Percentiles rank a stretch among this genome's conserved stretches.
These are phyloP conservation scores for Dorcus hopei DNA, from an alignment of 2,888 invertebrate genomes.

Conservation along the genomic window DNA sequence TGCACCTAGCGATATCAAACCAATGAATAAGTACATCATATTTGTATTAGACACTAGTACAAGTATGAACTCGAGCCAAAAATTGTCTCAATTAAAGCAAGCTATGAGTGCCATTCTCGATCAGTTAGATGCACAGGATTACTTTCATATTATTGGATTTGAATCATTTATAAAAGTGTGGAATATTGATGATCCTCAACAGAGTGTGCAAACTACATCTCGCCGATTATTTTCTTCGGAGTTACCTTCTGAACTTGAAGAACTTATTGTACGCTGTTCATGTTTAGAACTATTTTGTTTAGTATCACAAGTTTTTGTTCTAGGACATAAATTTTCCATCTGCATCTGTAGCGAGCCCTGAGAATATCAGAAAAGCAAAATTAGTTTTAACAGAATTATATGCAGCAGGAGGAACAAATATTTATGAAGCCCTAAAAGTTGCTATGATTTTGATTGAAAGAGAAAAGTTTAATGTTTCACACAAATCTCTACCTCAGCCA, in stretches of 20 bases:
- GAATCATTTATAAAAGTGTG: constrained; percentile 54
- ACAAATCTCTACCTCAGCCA: constrained; percentile 51
- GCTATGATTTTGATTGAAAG: constrained; percentile 43
- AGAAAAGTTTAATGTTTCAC: neutral
- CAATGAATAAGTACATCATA: constrained; percentile 64
- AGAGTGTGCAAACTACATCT: neutral
- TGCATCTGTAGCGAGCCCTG: constrained; percentile 54
- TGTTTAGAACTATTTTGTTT: neutral
- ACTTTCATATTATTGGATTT: constrained; percentile 68
- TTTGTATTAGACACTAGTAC: constrained; percentile 77
- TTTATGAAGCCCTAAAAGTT: constrained; percentile 61
- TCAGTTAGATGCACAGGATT: constrained; percentile 60
- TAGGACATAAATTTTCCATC: constrained; percentile 39
- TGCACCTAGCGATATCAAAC: constrained; percentile 59
- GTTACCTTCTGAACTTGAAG: no score
- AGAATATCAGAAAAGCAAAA: constrained; percentile 59
- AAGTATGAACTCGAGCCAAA: constrained; percentile 64
- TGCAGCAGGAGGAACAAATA: constrained; percentile 65
- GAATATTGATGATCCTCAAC: constrained; percentile 41
- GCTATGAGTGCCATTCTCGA: constrained; percentile 68
- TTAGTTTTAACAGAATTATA: constrained; percentile 54
- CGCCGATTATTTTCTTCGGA: no score
- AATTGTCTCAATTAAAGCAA: constrained; percentile 62
- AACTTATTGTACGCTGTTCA: neutral
- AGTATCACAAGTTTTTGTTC: neutral